Percentiles rank a stretch among this genome's conserved stretches.
phyloP scores from a whole-genome alignment of 2,113 vertebrate species.

The Capreolus pygargus region DNA sequence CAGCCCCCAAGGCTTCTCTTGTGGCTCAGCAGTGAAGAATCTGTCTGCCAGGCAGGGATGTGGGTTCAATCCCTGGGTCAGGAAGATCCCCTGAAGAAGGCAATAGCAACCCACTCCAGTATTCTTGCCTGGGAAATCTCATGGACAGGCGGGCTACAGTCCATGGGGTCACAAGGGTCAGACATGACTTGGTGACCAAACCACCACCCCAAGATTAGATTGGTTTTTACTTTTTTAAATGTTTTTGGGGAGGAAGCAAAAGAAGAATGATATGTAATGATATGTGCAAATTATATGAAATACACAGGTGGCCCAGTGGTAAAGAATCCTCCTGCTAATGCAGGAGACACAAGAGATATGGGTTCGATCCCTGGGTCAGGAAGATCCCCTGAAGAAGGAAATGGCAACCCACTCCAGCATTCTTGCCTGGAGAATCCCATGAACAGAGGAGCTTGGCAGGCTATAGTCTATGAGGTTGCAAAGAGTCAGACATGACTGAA shows the following conservation, averaged over 20 bases:
- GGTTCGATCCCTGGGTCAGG: not conserved
- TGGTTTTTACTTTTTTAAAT: not conserved
- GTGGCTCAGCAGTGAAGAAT: not conserved
- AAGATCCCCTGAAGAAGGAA: not conserved
- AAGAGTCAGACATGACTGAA: not conserved
- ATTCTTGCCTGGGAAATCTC: not conserved
- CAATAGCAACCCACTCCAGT: not conserved
- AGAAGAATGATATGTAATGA: not conserved
- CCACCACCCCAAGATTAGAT: not conserved
- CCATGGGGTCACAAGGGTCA: not conserved
- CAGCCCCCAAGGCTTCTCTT: not conserved
- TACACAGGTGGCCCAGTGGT: not conserved
- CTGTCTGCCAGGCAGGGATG: not conserved
- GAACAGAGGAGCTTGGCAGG: not conserved
- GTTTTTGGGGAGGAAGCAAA: not conserved
- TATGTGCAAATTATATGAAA: not conserved
- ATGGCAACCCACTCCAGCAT: not conserved
- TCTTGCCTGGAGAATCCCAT: not conserved
- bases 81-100: not conserved
- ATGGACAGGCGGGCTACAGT: not conserved
- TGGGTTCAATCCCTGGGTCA: not conserved
- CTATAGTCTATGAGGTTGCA: not conserved
- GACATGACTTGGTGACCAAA: not conserved
- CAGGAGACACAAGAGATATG: not conserved
- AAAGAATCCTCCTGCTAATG: not conserved